Conservation (phyloP, 2,888 invertebrate genomes). For the Cheilosia grossa region DNA sequence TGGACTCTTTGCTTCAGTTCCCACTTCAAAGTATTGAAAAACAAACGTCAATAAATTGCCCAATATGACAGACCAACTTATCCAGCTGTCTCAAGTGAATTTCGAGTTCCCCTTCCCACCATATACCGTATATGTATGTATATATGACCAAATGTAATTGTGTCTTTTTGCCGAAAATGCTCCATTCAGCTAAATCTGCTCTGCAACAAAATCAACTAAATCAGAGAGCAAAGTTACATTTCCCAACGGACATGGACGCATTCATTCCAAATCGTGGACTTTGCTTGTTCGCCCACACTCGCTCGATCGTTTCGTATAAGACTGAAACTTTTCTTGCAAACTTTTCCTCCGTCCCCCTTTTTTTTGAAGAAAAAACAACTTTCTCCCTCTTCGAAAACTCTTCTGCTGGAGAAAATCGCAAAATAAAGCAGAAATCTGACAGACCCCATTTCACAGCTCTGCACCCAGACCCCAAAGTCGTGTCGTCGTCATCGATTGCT, state of each 20-base stretch:
- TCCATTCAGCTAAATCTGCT: conserved; percentile 17
- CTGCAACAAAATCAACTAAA: conserved; percentile 14
- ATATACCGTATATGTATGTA: too few species aligned
- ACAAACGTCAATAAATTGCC: too few species aligned
- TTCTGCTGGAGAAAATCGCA: conserved; percentile 6
- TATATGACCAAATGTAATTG: not conserved
- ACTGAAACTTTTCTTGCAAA: conserved; percentile 49
- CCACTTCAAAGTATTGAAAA: too few species aligned
- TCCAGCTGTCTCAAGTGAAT: too few species aligned
- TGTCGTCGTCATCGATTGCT: conserved; percentile 7
- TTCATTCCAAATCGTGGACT: conserved; percentile 9
- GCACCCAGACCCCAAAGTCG: not conserved
- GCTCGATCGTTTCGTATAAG: not conserved
- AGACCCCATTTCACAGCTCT: conserved; percentile 35
- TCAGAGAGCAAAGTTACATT: conserved; percentile 1
- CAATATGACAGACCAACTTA: too few species aligned
- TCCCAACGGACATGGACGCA: conserved; percentile 4
- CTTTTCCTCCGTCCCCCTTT: not conserved
- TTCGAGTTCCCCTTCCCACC: too few species aligned
- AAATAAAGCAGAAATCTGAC: conserved; percentile 30
- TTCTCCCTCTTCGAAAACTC: not conserved
- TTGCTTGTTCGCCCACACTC: not conserved
- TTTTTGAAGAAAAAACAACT: not conserved
- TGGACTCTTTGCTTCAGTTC: too few species aligned
- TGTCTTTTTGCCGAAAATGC: not conserved